Evolutionary conservation across 2,797 vertebrate genomes (phyloP), one percentile per base, ranked within the genome.

Genomic region (Rhabdomys pumilio): DNA sequence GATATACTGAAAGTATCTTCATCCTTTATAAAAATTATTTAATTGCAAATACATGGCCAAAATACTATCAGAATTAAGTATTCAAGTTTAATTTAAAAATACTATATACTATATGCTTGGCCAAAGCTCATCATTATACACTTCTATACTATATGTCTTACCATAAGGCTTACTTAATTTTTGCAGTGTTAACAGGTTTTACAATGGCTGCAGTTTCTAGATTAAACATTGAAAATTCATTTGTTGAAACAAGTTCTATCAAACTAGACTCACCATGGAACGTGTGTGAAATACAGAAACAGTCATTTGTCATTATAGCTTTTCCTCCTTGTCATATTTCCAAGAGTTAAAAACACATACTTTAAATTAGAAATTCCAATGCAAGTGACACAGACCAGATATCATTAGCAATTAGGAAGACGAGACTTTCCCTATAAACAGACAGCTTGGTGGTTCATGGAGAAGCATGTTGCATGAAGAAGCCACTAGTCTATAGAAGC

Each of bases 191-290:
- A 88, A 59, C 55, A 73, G 67, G n/a, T 53, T 91, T 97, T 89
- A 90, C 55, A 94, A 55, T 69, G 84, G 22, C 76, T 89, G n/a
- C n/a, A 41, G 22, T 61, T 90, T 93, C 77, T 90, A 83, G 89
- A 94, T 91, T 80, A 91, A 94, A 93, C 19, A 67, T 1, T 86
- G 96, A 95, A 80, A 82, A 95, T 83, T 53, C 77, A 50, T 86
- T 77, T 61, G 61, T 65, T 76, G 75, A 79, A 80, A 77, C 63
- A 38, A 73, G 67, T 92, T 93, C 72, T 93, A 57, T 61, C 88
- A 77, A 77, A 44, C 1, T 41, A 85, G 80, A 38, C 69, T 94
- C 77, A 72, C 41, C 31, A 93, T 55, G 47, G 29, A 86, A 86
- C 8, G 24, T 90, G 61, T 85, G 57, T 55, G 44, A 77, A 87